Evolutionary conservation across 2,888 invertebrate genomes (phyloP).

Genomic region (Ormyrus pomaceus): DNA sequence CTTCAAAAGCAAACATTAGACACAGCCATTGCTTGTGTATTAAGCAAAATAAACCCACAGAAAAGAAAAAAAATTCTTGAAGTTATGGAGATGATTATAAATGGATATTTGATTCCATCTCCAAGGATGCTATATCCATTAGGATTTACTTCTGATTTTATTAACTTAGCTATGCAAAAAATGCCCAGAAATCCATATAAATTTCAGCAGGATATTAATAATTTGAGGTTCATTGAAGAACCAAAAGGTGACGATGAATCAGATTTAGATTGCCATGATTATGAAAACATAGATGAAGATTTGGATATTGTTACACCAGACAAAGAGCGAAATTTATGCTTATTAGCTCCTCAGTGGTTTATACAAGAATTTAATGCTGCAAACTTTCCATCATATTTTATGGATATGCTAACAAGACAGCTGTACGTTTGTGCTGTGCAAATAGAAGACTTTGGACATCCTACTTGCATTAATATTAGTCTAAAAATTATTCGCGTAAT

Average conservation of each 20-base stretch:
- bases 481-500: conserved; percentile 81
- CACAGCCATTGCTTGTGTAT: conserved; percentile 82
- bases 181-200: conserved; percentile 59
- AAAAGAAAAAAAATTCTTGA: conserved; percentile 77
- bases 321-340: conserved; percentile 49
- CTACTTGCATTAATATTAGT: conserved; percentile 80
- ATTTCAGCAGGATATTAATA: conserved; percentile 60
- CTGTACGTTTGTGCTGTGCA: conserved; percentile 83
- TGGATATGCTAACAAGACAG: conserved; percentile 82
- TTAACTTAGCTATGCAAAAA: conserved; percentile 33
- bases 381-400: conserved; percentile 81
- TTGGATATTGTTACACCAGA: conserved; percentile 49
- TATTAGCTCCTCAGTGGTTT: conserved; percentile 78
- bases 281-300: conserved; percentile 56
- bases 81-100: conserved; percentile 81
- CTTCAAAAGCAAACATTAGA: conserved; percentile 83
- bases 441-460: conserved; percentile 82
- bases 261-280: conserved; percentile 57
- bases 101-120: conserved; percentile 80
- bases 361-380: conserved; percentile 80
- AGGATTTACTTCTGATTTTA: conserved; percentile 64
- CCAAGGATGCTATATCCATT: conserved; percentile 81
- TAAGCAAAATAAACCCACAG: conserved; percentile 79
- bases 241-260: conserved; percentile 56
- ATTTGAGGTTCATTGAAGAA: conserved; percentile 53